A percentile compares a stretch with the other conserved stretches of the same genome.
Evolutionary conservation across 2,797 vertebrate genomes (phyloP).

Genomic region (Etheostoma nigrum): DNA sequence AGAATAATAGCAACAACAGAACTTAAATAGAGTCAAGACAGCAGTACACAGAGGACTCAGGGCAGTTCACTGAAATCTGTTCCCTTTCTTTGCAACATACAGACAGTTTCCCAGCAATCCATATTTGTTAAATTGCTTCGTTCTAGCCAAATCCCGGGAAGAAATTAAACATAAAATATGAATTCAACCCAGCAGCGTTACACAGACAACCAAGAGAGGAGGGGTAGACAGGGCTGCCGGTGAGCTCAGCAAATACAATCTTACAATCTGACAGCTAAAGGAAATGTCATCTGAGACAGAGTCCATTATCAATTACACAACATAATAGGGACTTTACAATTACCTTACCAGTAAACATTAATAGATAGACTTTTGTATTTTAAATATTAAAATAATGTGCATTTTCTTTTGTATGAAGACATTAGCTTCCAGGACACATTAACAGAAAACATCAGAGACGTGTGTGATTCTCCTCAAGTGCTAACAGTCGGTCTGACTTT

Average conservation of each 20-base stretch:
- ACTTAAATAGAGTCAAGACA: constrained; percentile 68
- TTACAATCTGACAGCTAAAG: constrained; percentile 79
- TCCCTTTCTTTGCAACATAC: constrained; percentile 41
- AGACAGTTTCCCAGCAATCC: constrained; percentile 6
- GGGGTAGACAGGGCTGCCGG: constrained; percentile 52
- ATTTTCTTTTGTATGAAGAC: constrained; percentile 65
- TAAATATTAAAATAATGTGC: constrained; percentile 89
- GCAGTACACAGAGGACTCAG: constrained; percentile 55
- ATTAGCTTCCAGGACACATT: constrained; percentile 59
- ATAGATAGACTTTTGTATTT: constrained; percentile 86
- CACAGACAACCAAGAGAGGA: constrained; percentile 65
- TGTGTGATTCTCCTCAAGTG: constrained; percentile 67
- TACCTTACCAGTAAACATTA: constrained; percentile 86
- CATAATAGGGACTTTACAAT: constrained; percentile 84
- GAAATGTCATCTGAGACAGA: constrained; percentile 52
- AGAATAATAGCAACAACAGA: constrained; percentile 78
- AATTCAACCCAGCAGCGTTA: constrained; percentile 47
- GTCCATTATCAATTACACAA: constrained; percentile 78
- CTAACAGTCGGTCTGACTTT: constrained; percentile 54
- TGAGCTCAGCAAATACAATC: constrained; percentile 79
- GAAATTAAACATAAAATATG: constrained; percentile 34
- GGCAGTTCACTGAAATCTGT: constrained; percentile 45
- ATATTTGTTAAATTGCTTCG: constrained; percentile 3
- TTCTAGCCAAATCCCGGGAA: constrained; percentile 19
- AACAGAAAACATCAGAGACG: constrained; percentile 61